These are phyloP conservation scores for Dynastes grantii DNA, from an alignment of 2,888 invertebrate genomes.

Conservation along the genomic window DNA sequence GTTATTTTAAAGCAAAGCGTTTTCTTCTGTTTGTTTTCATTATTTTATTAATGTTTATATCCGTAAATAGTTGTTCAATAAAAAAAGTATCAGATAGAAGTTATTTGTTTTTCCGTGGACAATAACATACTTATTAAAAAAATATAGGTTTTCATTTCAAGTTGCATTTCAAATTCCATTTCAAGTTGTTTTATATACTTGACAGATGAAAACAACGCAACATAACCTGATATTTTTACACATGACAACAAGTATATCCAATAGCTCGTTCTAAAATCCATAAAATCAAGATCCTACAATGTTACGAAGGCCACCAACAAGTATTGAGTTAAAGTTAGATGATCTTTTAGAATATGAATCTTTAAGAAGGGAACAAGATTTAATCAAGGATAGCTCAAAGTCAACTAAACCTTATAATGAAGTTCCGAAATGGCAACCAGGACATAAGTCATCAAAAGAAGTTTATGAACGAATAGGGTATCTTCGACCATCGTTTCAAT, in stretches of 20 bases:
- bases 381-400: conserved; percentile 69
- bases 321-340: conserved; percentile 85
- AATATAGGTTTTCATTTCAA: no score
- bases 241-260: neutral
- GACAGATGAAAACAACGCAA: no score
- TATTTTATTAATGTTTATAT: no score
- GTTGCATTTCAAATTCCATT: no score
- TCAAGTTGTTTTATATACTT: no score
- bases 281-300: conserved; percentile 68
- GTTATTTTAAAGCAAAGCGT: no score
- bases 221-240: neutral
- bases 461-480: conserved; percentile 81
- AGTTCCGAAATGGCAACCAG: conserved; percentile 72
- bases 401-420: conserved; percentile 71
- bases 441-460: conserved; percentile 77
- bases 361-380: conserved; percentile 72
- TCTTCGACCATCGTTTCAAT: conserved; percentile 61
- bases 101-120: no score
- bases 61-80: no score
- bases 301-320: conserved; percentile 86
- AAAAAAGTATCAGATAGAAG: no score
- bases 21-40: no score
- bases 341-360: conserved; percentile 85
- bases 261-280: neutral
- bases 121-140: no score